Percentiles rank a stretch among this genome's conserved stretches.
These are phyloP conservation scores for Petrophora chlorosata DNA, from an alignment of 2,888 invertebrate genomes.

Conservation along the genomic window DNA sequence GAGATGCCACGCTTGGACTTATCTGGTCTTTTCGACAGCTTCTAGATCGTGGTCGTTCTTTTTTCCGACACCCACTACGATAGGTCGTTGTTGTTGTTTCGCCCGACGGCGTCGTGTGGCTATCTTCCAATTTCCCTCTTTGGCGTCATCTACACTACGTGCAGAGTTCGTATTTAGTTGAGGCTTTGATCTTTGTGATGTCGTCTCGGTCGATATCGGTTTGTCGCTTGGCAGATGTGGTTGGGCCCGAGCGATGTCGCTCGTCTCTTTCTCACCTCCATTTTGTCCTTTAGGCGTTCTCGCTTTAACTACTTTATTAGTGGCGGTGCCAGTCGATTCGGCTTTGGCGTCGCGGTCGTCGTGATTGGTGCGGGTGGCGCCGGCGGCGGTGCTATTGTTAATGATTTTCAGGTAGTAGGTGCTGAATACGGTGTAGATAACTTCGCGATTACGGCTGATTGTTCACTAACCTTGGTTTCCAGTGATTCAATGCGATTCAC, in stretches of 20 bases:
- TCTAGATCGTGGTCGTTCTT: background rate
- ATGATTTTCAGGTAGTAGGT: background rate
- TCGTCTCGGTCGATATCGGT: background rate
- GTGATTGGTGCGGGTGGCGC: background rate
- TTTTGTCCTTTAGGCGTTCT: background rate
- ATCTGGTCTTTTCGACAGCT: conserved; percentile 2
- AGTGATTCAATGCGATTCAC: background rate
- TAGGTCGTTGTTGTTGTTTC: background rate
- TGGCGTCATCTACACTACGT: too few species aligned
- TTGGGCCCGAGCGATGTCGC: background rate
- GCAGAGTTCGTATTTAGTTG: too few species aligned
- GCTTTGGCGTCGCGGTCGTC: background rate
- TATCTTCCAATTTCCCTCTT: background rate
- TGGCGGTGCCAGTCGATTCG: background rate
- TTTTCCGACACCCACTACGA: background rate
- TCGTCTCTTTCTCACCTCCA: background rate
- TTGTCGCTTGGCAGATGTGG: background rate
- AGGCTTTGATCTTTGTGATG: background rate
- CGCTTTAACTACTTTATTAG: background rate
- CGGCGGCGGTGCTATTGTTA: background rate
- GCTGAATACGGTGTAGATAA: background rate
- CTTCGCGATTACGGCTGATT: background rate
- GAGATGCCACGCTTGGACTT: conserved; percentile 12
- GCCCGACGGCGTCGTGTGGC: background rate
- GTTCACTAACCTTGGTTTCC: background rate